Evolutionary conservation across 2,797 vertebrate species (phyloP).

Genomic region (Artibeus jamaicensis): DNA sequence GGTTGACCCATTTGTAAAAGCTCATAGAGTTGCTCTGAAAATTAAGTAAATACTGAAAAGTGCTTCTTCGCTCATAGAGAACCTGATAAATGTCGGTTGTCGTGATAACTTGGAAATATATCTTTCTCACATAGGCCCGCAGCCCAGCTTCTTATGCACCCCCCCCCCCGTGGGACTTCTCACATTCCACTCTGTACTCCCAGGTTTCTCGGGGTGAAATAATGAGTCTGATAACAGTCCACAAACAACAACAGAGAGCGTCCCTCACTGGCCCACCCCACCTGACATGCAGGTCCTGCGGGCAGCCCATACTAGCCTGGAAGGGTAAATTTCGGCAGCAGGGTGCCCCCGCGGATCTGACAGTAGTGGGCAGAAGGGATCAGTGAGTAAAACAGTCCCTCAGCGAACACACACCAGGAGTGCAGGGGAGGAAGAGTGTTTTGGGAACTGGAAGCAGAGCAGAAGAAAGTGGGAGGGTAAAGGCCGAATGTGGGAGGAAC

Average conservation of each 20-base stretch:
- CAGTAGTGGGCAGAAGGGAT: accelerated
- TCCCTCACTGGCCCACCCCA: not conserved
- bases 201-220: not conserved
- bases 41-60: not conserved
- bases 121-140: accelerated
- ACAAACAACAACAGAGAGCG: not conserved
- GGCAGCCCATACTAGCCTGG: not conserved
- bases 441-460: not conserved
- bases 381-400: not conserved
- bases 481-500: too few relatives aligned
- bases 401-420: accelerated
- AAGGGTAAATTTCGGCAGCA: not conserved
- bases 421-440: not conserved
- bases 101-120: not conserved
- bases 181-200: not conserved
- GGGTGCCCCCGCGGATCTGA: not conserved
- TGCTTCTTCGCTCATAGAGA: not conserved
- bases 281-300: too few relatives aligned
- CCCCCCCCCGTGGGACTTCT: not conserved
- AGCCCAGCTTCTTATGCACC: not conserved
- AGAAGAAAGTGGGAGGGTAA: not conserved
- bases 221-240: not conserved
- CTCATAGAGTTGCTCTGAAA: not conserved
- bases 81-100: not conserved
- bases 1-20: not conserved